Conservation (phyloP, 2,888 invertebrate genomes). For the Plagiodera versicolora region DNA sequence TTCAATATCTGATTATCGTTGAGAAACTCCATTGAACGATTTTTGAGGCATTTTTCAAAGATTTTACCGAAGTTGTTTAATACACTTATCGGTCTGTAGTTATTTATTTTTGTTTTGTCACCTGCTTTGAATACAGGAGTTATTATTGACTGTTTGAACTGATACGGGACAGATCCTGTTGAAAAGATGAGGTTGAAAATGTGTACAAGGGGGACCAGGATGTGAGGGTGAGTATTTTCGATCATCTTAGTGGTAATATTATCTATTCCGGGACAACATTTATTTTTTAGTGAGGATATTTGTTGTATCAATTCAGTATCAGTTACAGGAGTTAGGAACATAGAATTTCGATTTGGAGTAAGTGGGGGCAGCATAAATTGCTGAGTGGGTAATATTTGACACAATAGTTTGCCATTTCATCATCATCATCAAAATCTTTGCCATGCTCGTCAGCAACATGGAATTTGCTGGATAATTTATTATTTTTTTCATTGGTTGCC, state of each 20-base stretch:
- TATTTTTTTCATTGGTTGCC: neutral
- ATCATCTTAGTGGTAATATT: neutral
- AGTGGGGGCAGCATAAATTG: neutral
- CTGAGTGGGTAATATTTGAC: neutral
- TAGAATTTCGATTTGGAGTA: neutral
- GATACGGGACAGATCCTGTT: neutral
- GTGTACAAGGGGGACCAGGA: neutral
- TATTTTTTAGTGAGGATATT: slow-evolving; percentile 7
- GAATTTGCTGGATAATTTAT: neutral
- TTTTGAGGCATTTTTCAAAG: neutral
- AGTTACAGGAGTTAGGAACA: neutral
- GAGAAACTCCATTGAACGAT: neutral
- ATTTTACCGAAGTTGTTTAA: neutral
- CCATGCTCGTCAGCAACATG: neutral
- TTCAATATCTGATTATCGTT: neutral
- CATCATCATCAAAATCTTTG: neutral
- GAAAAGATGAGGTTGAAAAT: neutral
- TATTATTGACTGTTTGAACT: neutral
- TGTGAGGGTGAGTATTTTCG: neutral
- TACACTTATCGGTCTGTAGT: neutral
- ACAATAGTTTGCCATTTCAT: neutral
- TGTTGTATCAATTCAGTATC: slow-evolving; percentile 9
- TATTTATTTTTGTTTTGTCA: neutral
- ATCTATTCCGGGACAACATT: neutral
- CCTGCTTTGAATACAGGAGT: neutral